Evolutionary conservation across 2,113 vertebrate species (phyloP), one percentile per base, ranked within the genome.

Genomic region (Oceanodroma tethys): DNA sequence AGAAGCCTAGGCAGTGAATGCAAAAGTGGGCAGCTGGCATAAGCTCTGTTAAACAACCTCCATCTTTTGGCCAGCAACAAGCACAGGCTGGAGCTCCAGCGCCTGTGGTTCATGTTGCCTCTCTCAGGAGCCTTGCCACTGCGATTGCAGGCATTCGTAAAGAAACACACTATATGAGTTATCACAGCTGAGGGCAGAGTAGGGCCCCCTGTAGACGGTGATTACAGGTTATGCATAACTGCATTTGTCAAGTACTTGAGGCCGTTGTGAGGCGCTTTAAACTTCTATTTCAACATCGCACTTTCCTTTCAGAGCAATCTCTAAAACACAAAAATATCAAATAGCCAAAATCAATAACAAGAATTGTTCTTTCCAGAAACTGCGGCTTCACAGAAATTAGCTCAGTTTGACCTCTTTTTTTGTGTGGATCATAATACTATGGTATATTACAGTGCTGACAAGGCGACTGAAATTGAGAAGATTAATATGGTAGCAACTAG

Each of bases 181-280:
- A 83, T 70, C 66, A 94, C 63, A 58, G 48, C 70, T 91, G 58
- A 91, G 76, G 62, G 65, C 43, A 92, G 73, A 93, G n/a, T 38
- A 74, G 73, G 19, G 9, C 22, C 66, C 38, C 71, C 76, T 52
- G 50, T 50, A 96, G 91, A 36, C 5, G 12, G 81, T 95, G 87
- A 97, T 95, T 96, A 90, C 43, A 83, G 81, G 73, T 86, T 95
- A 87, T 93, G 76, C 53, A 91, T 70, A 96, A 88, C 80, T 92
- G 48, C 22, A 52, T 88, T 95, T 97, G 42, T 94, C 81, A 93
- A 82, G 79, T 88, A 66, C 56, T 88, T 72, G 56, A 83, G 71
- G 56, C 58, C 10, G 5, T 81, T 25, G 66, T 89, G 52, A 85
- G 93, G 53, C 58, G 78, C 59, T 95, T 83, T 81, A 83, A 91